Evolutionary conservation across 2,113 vertebrate genomes (phyloP).

Genomic region (Laticauda laticaudata): DNA sequence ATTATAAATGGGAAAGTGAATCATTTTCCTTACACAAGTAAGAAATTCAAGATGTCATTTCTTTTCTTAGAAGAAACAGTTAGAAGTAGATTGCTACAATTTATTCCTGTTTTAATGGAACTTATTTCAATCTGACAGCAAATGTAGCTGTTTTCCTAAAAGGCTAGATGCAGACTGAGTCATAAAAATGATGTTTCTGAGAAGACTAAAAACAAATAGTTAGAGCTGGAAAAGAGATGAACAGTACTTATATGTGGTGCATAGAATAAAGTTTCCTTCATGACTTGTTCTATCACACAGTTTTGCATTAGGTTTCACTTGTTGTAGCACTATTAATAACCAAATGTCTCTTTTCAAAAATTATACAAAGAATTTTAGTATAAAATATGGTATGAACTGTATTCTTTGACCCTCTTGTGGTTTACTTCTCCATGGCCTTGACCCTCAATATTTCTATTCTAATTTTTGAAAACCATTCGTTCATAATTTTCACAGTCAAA

Average conservation of each 20-base stretch:
- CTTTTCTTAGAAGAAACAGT: slow-evolving; percentile 60
- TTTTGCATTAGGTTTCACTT: background rate
- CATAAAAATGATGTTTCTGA: background rate
- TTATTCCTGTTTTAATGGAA: slow-evolving; percentile 59
- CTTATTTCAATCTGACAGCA: slow-evolving; percentile 44
- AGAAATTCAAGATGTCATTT: slow-evolving; percentile 68
- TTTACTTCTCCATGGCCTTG: background rate
- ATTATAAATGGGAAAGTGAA: slow-evolving; percentile 69
- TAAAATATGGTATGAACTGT: background rate
- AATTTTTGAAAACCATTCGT: background rate
- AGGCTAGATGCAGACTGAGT: background rate
- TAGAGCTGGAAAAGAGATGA: background rate
- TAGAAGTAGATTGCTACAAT: slow-evolving; percentile 43
- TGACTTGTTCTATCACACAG: background rate
- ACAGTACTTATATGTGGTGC: background rate
- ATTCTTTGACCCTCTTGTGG: background rate
- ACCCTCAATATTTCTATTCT: background rate
- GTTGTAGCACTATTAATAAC: background rate
- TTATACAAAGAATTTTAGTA: background rate
- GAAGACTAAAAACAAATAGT: slow-evolving; percentile 15
- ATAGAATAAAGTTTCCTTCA: background rate
- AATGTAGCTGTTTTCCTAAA: slow-evolving; percentile 45
- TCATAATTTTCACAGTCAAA: background rate
- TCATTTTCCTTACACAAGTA: slow-evolving; percentile 63
- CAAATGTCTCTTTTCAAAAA: background rate